Percentiles rank a stretch among this genome's conserved stretches.
Evolutionary conservation across 2,888 invertebrate species (phyloP).

Genomic region (Nezara viridula): DNA sequence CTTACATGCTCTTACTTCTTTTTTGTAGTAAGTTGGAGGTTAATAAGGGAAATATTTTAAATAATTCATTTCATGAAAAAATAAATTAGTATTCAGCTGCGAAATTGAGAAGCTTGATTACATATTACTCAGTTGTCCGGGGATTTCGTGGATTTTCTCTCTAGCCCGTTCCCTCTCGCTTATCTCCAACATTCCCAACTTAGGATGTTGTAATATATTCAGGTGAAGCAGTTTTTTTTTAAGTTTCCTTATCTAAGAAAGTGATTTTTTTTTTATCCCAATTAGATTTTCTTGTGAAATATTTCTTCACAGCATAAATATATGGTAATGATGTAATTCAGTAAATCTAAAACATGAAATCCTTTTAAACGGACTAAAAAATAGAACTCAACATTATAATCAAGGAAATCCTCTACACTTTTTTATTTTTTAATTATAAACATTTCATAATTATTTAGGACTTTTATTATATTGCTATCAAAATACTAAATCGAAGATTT

Average conservation of each 20-base stretch:
- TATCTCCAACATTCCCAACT: background rate
- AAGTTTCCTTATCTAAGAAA: background rate
- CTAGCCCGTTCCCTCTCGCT: background rate
- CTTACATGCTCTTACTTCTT: no score
- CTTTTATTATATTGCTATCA: no score
- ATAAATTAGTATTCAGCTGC: background rate
- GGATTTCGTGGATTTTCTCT: background rate
- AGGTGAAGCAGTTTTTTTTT: background rate
- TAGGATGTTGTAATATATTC: background rate
- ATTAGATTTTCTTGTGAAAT: background rate
- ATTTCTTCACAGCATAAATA: background rate
- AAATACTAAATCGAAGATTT: no score
- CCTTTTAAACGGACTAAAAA: no score
- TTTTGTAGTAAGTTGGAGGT: no score
- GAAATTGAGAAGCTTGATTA: background rate
- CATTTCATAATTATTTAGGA: no score
- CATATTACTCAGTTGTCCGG: background rate
- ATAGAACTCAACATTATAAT: no score
- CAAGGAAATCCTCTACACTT: no score
- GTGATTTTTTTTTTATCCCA: no score
- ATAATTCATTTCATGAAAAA: background rate
- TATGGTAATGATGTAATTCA: no score
- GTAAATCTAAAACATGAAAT: no score
- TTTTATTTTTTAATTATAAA: no score
- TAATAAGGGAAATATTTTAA: background rate